Base-by-base conservation (phyloP, 2,113 vertebrate genomes). In the Takifugu bimaculatus region DNA sequence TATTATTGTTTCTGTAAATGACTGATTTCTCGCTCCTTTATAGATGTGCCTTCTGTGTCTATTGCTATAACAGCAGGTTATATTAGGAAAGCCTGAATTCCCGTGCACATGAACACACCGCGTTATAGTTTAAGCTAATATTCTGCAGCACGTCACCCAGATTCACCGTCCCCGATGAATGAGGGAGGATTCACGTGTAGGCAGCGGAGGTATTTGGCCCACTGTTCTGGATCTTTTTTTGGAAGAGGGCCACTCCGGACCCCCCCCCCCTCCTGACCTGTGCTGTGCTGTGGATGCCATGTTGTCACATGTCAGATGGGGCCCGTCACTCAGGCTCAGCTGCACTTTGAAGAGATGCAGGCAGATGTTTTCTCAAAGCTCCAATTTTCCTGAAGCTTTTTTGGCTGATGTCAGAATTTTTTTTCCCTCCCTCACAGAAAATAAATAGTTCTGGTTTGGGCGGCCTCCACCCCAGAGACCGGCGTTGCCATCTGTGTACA, bases 401-500 rank as follows among this genome's bases (percentile, higher is more conserved):
- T 70, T 58, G 1, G 6, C 51, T 72, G 47, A 77, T 65, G 57
- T 59, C 27, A 62, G 4, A 43, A 70, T 64, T 66, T 35, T 35
- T 35, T 35, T 39, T 63, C 27, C 35, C 35, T 10, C 54, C 29
- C 15, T 5, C 44, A 13, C 50, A 68, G 52, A 57, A 65, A 72
- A 77, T 54, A 12, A 61, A 68, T 29, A 58, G 28, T 57, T 65
- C 57, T 47, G 60, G 29, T 71, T 54, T 68, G 32, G 50, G 52
- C 50, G 66, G 26, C 1, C 50, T 58, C 62, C 15, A 52, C 20
- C 9, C 3, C 0, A 58, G 50, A 63, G 50, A 39, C 70, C 58
- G 64, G n/a, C 45, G 44, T 49, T 59, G 20, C 73, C 77, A 65
- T 79, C 66, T 77, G 57, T 64, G 49, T 52, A 26, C 66, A 83